Conservation (phyloP, 2,888 invertebrate genomes). For the Athetis lepigone region DNA sequence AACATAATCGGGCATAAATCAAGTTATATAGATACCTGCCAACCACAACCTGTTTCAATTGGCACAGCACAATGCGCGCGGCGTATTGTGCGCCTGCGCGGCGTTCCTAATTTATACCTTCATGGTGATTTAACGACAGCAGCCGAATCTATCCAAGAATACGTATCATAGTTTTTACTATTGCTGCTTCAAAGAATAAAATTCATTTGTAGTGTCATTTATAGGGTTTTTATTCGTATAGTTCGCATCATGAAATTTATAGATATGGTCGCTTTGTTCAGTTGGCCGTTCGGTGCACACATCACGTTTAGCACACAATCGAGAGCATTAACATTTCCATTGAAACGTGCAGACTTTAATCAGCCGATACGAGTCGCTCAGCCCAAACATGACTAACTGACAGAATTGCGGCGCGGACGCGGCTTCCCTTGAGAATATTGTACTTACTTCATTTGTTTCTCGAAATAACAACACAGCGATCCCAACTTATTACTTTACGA, state of each 20-base stretch:
- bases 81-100: constrained; percentile 79
- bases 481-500: constrained; percentile 49
- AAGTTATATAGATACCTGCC: constrained; percentile 87
- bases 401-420: constrained; percentile 54
- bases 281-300: constrained; percentile 78
- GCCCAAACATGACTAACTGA: constrained; percentile 68
- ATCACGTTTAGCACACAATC: constrained; percentile 87
- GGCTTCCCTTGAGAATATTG: constrained; percentile 50
- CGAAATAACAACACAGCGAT: constrained; percentile 34
- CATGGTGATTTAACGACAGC: constrained; percentile 85
- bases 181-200: constrained; percentile 79
- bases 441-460: constrained; percentile 61
- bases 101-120: constrained; percentile 87
- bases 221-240: constrained; percentile 78
- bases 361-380: constrained; percentile 74
- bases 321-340: constrained; percentile 86
- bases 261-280: constrained; percentile 82
- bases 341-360: constrained; percentile 78
- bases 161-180: constrained; percentile 79
- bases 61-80: constrained; percentile 83
- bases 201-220: constrained; percentile 80
- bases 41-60: constrained; percentile 90
- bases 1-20: constrained; percentile 89
- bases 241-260: constrained; percentile 80
- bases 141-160: constrained; percentile 79